Base-by-base conservation (phyloP, 2,888 invertebrate species). In the Eledona agricola region DNA sequence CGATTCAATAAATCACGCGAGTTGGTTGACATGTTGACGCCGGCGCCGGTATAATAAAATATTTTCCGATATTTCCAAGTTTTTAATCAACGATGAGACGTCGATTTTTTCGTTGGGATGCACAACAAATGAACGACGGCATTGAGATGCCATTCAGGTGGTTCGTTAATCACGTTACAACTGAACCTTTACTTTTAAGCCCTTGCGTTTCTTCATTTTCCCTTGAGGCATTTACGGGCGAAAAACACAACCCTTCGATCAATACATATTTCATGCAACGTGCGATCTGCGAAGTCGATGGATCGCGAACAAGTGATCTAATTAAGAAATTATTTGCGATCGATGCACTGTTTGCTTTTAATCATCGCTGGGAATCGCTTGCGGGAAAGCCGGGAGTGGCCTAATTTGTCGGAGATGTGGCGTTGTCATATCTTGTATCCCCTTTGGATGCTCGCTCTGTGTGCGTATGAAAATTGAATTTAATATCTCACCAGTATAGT, bases 141-240 rank as follows among this genome's bases (percentile, higher is more conserved):
- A 45, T 55, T 6, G 38, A 50, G 40, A 46, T 26, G 53, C 47
- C 55, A 43, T 45, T 56, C 56, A 58, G 58, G 54, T 58, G 51
- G 53, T 52, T 52, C 60, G 58, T 60, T 60, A 58, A 60, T 60
- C 60, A 60, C 56, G 40, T 46, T 49, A 51, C 49, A 56, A 58
- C 53, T 58, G 56, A 58, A 60, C 58, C 56, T 60, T 54, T 53
- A 59, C 59, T 57, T 58, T 53, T 56, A 58, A 58, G 51, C 46
- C 43, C 32, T 42, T 53, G 20, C 53, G 37, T 53, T 57, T 57
- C 50, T 54, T 57, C 46, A 49, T 52, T 54, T 38, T 49, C 54
- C 46, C 43, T 42, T 45, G 40, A 52, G 52, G 45, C 52, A 50
- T 55, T 58, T 58, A 55, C 51, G 49, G 49, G 49, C 45, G 45